Base-by-base conservation (phyloP, 2,888 invertebrate genomes). In the Agrotis exclamationis region DNA sequence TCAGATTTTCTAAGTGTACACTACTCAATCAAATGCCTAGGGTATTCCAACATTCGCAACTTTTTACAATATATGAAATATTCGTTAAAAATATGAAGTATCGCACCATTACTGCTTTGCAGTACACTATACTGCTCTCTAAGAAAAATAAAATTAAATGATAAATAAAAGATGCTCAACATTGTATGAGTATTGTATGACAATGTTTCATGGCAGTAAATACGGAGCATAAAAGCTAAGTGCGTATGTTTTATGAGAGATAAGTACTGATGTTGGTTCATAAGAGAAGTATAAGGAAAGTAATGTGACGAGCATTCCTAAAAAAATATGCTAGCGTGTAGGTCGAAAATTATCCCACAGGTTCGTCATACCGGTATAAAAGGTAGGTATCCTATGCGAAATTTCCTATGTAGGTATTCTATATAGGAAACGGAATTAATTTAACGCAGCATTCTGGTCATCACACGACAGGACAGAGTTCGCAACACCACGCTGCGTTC, bases 181-280 rank as follows among this genome's bases (percentile, higher is more conserved):
- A 85, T 83, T 86, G 86, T 87, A 85, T 85, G 87, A 73, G 87
- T 87, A 85, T 83, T 86, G 86, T 87, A 85, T 85, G 87, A 85
- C 85, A 88, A 87, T 87, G 87, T 82, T 74, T 67, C 74, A 45
- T 51, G 13, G 70, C 72, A 87, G 87, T 88, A 87, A 86, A 86
- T 87, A 87, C 83, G 79, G 68, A 69, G 76, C 78, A 85, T 90
- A 91, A 91, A 90, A 89, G 88, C 83, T 88, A 85, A 90, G 90
- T 86, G 87, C 85, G 86, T 87, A 79, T 85, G 84, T 79, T 90
- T 89, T 88, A 89, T 87, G 84, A 81, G 70, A 81, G 79, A 82
- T 86, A 82, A 84, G 79, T 80, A 84, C 83, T 84, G 85, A 85
- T 85, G 84, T 74, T 75, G 70, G 71, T 20, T 9, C 33, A 80